phyloP scores from a whole-genome alignment of 2,888 invertebrate species.

The Spodoptera exigua region DNA sequence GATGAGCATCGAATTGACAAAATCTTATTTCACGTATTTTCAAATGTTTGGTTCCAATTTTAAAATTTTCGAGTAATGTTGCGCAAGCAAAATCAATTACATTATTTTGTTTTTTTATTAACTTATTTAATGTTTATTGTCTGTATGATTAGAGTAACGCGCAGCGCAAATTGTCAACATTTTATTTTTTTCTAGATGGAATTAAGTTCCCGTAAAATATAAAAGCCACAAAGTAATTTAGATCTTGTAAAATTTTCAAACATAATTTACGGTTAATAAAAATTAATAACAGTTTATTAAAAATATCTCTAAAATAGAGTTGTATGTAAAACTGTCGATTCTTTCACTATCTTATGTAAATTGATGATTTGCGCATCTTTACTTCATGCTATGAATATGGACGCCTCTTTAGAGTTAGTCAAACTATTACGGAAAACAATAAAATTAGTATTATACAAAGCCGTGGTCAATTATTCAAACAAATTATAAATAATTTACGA shows the following conservation, averaged over 20 bases:
- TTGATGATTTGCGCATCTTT: conserved; percentile 86
- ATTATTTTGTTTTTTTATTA: conserved; percentile 46
- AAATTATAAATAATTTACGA: conserved; percentile 55
- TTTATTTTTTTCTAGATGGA: conserved; percentile 84
- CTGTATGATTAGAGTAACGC: conserved; percentile 61
- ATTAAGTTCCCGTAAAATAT: conserved; percentile 86
- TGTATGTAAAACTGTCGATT: conserved; percentile 75
- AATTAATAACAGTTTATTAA: conserved; percentile 76
- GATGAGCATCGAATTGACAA: conserved; percentile 82
- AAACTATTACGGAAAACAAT: conserved; percentile 84
- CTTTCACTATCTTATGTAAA: conserved; percentile 83
- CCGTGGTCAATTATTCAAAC: conserved; percentile 84
- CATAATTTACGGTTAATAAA: conserved; percentile 74
- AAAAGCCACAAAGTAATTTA: conserved; percentile 71
- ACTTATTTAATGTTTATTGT: conserved; percentile 60
- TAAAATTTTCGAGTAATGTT: conserved; percentile 47
- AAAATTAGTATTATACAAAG: conserved; percentile 85
- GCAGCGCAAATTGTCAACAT: conserved; percentile 69
- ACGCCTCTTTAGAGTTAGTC: conserved; percentile 88
- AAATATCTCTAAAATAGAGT: conserved; percentile 79
- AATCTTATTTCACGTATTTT: conserved; percentile 87
- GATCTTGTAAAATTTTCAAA: conserved; percentile 76
- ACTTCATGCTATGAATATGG: conserved; percentile 86
- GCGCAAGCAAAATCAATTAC: conserved; percentile 63
- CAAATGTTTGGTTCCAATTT: conserved; percentile 81